Evolutionary conservation across 2,888 invertebrate species (phyloP).

Genomic region (Clivina fossor): DNA sequence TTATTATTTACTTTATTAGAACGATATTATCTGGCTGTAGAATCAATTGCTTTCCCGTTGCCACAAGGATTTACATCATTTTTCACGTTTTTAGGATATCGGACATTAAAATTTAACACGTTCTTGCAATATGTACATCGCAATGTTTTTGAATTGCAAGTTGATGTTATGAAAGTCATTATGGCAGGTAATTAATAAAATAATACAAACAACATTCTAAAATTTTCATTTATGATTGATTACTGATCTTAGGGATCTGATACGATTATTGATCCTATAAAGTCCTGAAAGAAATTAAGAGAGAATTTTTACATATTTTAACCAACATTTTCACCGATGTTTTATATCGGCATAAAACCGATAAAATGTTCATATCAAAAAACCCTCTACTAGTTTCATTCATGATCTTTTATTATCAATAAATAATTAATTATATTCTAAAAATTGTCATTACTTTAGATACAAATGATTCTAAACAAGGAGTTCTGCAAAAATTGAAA

Average conservation of each 20-base stretch:
- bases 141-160: slow-evolving; percentile 83
- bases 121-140: slow-evolving; percentile 83
- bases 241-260: too few relatives aligned
- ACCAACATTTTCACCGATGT: too few relatives aligned
- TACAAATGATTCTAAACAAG: slow-evolving; percentile 56
- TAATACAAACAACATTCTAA: background rate
- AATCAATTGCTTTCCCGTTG: slow-evolving; percentile 77
- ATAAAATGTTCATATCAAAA: background rate
- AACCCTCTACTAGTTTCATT: background rate
- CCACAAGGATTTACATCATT: slow-evolving; percentile 88
- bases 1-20: slow-evolving; percentile 78
- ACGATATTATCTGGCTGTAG: slow-evolving; percentile 77
- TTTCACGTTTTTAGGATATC: slow-evolving; percentile 83
- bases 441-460: slow-evolving; percentile 47
- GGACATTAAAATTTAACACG: slow-evolving; percentile 72
- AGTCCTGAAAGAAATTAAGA: too few relatives aligned
- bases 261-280: too few relatives aligned
- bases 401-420: background rate
- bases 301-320: too few relatives aligned
- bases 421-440: too few relatives aligned
- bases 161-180: slow-evolving; percentile 83
- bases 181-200: slow-evolving; percentile 63
- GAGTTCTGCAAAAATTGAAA: slow-evolving; percentile 70
- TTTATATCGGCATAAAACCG: background rate
- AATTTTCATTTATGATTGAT: background rate